Conservation (phyloP, 1,140 invertebrate species). For the Zaprionus davidi region DNA sequence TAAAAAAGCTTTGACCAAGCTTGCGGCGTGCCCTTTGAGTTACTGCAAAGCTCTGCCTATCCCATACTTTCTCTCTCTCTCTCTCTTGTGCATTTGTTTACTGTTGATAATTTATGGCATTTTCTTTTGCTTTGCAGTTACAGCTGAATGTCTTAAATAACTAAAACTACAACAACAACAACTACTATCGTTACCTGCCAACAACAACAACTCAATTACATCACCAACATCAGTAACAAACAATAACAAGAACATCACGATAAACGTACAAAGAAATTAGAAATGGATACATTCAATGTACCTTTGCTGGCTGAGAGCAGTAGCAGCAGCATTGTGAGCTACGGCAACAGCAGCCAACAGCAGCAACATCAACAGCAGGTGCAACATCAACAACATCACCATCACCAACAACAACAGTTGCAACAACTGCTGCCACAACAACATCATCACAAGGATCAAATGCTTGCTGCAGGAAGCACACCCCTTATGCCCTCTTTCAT, state of each 20-base stretch:
- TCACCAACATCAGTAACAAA: conserved; percentile 23
- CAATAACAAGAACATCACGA: conserved; percentile 38
- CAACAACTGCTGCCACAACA: conserved; percentile 47
- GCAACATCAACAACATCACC: conserved; percentile 18
- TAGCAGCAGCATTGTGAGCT: conserved; percentile 50
- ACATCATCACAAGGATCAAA: conserved; percentile 82
- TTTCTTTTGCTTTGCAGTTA: conserved; percentile 35
- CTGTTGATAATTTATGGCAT: background rate
- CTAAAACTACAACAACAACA: conserved; percentile 18
- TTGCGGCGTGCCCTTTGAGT: conserved; percentile 16
- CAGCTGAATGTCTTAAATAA: conserved; percentile 23
- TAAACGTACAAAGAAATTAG: conserved; percentile 56
- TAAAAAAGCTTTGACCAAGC: conserved; percentile 24
- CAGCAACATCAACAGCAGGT: conserved; percentile 42
- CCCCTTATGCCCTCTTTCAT: conserved; percentile 64
- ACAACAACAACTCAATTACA: conserved; percentile 27
- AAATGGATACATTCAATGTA: conserved; percentile 76
- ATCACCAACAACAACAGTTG: conserved; percentile 49
- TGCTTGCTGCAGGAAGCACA: conserved; percentile 71
- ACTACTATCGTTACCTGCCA: conserved; percentile 64
- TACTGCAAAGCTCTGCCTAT: background rate
- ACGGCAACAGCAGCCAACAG: conserved; percentile 45
- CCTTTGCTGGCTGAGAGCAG: conserved; percentile 68
- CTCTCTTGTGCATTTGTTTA: background rate
- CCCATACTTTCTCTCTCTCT: background rate